Evolutionary conservation across 1,140 invertebrate genomes (phyloP), one percentile per base, ranked within the genome.

Genomic region (Drosophila quadrilineata): DNA sequence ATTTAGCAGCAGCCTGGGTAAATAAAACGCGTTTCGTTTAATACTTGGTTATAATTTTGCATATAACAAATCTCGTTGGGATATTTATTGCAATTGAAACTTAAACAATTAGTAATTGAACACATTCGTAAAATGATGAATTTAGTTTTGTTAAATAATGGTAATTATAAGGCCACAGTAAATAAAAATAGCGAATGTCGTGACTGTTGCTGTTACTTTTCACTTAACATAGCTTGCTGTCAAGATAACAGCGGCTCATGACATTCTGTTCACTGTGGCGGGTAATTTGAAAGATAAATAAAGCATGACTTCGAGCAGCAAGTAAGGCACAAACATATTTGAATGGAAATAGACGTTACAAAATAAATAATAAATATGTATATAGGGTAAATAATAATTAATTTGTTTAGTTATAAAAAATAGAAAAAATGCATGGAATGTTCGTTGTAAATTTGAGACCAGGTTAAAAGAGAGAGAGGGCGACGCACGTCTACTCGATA

Each of bases 381-480:
- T n/a, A n/a, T n/a, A n/a, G n/a, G n/a, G n/a, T n/a, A n/a, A n/a
- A n/a, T n/a, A n/a, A n/a, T n/a, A n/a, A 28, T 57, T 71, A 75
- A 58, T 71, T 75, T 49, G 60, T 52, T 40, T 60, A 24, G 28
- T 40, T 56, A 31, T 21, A 6, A 28, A 14, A 41, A 31, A 52
- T 10, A 21, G 16, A 14, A 8, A 40, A 73, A 82, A 82, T 82
- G 77, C 77, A 82, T 68, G 77, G 77, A 82, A 82, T 82, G 77
- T 68, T 84, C 48, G 73, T 72, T 54, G 35, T 58, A 57, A 57
- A 53, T 70, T 76, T 77, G 77, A 82, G 77, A 82, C 77, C 73
- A 73, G 62, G 58, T 50, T 58, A 57, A 50, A 59, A 10, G 3
- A 1, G 4, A 26, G 29, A 76, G 33, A 48, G 6, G 33, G 43